Conservation (phyloP, 2,113 vertebrate genomes). For the Burhinus oedicnemus region DNA sequence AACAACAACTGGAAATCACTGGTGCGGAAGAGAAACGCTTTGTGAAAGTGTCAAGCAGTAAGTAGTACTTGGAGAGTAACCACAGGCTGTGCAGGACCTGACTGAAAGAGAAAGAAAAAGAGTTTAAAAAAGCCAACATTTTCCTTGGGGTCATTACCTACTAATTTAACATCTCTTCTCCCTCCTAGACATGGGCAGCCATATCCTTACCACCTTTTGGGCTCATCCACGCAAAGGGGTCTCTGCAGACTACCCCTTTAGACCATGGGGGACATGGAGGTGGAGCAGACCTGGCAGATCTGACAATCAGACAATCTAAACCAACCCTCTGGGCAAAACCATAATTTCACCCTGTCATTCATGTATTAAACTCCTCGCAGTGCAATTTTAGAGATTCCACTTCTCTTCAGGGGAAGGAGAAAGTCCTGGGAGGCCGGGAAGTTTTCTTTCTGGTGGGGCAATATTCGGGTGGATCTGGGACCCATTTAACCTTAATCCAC, state of each 20-base stretch:
- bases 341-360: not conserved
- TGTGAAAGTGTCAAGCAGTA: not conserved
- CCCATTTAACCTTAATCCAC: not conserved
- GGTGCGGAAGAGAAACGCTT: not conserved
- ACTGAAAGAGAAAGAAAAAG: not conserved
- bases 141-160: not conserved
- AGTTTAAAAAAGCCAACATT: not conserved
- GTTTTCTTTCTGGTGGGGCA: not conserved
- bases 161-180: not conserved
- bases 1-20: not conserved
- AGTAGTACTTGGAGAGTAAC: not conserved
- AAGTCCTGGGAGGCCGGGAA: not conserved
- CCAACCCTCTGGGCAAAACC: not conserved
- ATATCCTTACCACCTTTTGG: not conserved
- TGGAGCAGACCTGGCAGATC: not conserved
- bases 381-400: not conserved
- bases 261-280: too few species aligned
- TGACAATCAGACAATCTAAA: not conserved
- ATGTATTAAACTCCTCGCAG: not conserved
- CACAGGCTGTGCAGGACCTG: not conserved
- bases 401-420: not conserved
- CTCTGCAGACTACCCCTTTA: not conserved
- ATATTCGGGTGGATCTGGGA: not conserved
- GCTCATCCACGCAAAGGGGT: not conserved
- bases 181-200: not conserved